Conservation (phyloP, 2,113 vertebrate species). For the Mobula hypostoma region DNA sequence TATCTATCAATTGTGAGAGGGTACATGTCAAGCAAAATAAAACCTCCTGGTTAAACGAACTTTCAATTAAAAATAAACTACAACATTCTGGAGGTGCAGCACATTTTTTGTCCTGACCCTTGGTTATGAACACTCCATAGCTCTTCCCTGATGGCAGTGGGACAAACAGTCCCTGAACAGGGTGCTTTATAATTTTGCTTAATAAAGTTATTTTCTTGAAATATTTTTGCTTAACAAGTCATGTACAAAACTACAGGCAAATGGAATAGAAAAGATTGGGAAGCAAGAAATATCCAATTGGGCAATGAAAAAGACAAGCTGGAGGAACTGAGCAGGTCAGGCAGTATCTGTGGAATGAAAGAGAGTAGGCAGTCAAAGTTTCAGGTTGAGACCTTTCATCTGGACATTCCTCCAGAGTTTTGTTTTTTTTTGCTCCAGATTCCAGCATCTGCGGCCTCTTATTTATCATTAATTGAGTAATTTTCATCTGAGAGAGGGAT, state of each 20-base stretch:
- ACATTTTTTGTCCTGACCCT: background rate
- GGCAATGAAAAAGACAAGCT: background rate
- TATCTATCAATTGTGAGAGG: background rate
- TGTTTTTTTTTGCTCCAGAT: no score
- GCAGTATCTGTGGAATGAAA: no score
- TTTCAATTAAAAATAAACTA: background rate
- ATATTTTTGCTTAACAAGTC: background rate
- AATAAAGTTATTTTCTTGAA: background rate
- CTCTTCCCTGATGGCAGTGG: no score
- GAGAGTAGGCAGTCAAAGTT: no score
- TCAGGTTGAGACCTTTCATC: no score
- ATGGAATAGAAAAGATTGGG: background rate
- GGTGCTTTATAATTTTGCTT: background rate
- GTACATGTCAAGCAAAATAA: background rate
- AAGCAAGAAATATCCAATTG: background rate
- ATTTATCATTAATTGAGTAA: no score
- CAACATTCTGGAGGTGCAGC: background rate
- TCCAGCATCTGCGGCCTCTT: no score
- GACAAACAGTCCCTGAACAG: no score
- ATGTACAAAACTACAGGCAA: background rate
- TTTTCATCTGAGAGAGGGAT: no score
- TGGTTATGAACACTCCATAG: no score
- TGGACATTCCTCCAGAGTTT: no score
- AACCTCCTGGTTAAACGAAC: background rate
- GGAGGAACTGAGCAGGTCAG: no score